Evolutionary conservation across 2,797 vertebrate species (phyloP).

Genomic region (Silurus lanzhouensis): DNA sequence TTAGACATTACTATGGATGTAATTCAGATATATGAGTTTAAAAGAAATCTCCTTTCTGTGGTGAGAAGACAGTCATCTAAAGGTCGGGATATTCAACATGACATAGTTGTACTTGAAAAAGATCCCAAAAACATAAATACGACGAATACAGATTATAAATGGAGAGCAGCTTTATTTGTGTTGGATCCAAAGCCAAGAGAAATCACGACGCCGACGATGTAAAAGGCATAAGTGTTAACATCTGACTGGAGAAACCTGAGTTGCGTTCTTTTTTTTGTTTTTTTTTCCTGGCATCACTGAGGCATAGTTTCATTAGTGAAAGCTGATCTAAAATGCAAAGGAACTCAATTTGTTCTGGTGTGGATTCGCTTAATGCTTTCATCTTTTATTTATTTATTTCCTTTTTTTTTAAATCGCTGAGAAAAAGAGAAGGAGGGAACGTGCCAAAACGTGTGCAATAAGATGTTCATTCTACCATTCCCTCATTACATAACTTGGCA

Average conservation of each 20-base stretch:
- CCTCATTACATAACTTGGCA: constrained; percentile 10
- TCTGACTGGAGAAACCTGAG: constrained; percentile 36
- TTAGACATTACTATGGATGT: not conserved
- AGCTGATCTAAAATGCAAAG: constrained; percentile 44
- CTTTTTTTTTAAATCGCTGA: not conserved
- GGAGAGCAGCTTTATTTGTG: constrained; percentile 37
- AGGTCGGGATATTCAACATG: not conserved
- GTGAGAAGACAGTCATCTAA: not conserved
- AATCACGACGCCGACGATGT: constrained; percentile 13
- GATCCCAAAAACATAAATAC: constrained; percentile 1
- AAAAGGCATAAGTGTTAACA: constrained; percentile 39
- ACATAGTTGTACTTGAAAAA: constrained; percentile 11
- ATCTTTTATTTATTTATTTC: not conserved
- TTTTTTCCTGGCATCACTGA: constrained; percentile 11
- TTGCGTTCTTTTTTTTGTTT: not conserved
- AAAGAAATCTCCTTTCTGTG: not conserved
- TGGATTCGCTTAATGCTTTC: constrained; percentile 24
- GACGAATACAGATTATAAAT: constrained; percentile 25
- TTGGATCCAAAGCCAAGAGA: constrained; percentile 39
- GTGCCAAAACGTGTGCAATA: constrained; percentile 24
- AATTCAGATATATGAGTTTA: constrained; percentile 2
- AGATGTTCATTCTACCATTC: not conserved
- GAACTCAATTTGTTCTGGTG: constrained; percentile 43
- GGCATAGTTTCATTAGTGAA: constrained; percentile 45
- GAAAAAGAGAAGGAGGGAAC: constrained; percentile 1